Percentiles rank a stretch among this genome's conserved stretches.
Conservation (phyloP, 2,113 vertebrate species). For the human region GRCh38 chr9:69126501-69127000, state of each 20-base stretch:
- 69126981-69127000: not conserved
- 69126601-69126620: not conserved
- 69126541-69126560: not conserved
- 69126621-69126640: not conserved
- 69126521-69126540: not conserved
- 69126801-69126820: not conserved
- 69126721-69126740: not conserved
- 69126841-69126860: not conserved
- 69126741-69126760: not conserved
- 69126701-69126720: constrained; percentile 2
- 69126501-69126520: not conserved
- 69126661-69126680: constrained; percentile 28
- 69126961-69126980: not conserved
- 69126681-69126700: not conserved
- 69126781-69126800: constrained; percentile 27
- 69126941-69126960: not conserved
- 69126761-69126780: constrained; percentile 18
- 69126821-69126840: not conserved
- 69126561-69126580: not conserved
- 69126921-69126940: not conserved
- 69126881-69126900: not conserved
- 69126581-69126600: not conserved
- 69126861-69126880: not conserved
- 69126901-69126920: not conserved
- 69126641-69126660: constrained; percentile 32